Evolutionary conservation across 2,888 invertebrate genomes (phyloP).

Genomic region (Sarcophaga variegata): DNA sequence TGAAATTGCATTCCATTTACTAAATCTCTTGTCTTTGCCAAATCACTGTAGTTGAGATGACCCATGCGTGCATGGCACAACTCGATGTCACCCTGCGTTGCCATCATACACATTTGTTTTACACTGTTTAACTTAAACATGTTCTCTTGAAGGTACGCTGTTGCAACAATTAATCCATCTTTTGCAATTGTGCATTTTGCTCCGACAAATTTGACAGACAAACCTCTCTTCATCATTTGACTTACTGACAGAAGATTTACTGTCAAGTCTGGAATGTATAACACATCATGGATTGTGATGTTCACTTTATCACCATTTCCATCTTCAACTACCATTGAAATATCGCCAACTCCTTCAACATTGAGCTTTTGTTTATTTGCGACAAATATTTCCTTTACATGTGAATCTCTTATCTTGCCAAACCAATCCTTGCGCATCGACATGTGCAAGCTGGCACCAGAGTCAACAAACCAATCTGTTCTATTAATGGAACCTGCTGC

Average conservation of each 20-base stretch:
- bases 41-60: slow-evolving; percentile 46
- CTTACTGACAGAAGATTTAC: slow-evolving; percentile 43
- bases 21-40: slow-evolving; percentile 13
- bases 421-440: slow-evolving; percentile 38
- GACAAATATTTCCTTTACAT: slow-evolving; percentile 31
- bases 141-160: slow-evolving; percentile 2
- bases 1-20: slow-evolving; percentile 25
- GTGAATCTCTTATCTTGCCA: slow-evolving; percentile 8
- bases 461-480: slow-evolving; percentile 40
- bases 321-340: background rate
- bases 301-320: background rate
- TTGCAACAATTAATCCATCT: slow-evolving; percentile 10
- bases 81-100: background rate
- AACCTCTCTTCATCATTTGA: slow-evolving; percentile 34
- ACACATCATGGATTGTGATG: slow-evolving; percentile 6
- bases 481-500: slow-evolving; percentile 12
- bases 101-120: slow-evolving; percentile 24
- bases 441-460: slow-evolving; percentile 43
- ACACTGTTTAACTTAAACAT: slow-evolving; percentile 13
- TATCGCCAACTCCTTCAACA: slow-evolving; percentile 35
- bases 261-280: slow-evolving; percentile 20
- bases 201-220: slow-evolving; percentile 20
- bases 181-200: slow-evolving; percentile 3
- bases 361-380: slow-evolving; percentile 49
- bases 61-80: slow-evolving; percentile 57